Conservation (phyloP, 2,888 invertebrate species). For the Piscicola geometra region DNA sequence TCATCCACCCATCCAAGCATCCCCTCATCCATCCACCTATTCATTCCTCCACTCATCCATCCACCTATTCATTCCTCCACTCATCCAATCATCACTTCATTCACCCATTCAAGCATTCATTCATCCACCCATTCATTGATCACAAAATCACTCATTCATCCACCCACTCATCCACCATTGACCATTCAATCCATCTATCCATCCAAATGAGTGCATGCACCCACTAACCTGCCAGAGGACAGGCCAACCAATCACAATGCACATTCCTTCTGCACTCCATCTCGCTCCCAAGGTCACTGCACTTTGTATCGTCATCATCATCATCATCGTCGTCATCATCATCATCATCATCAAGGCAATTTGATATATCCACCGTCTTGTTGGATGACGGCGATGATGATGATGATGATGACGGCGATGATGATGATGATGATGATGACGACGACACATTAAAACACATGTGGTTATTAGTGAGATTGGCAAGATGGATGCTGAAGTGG, state of each 20-base stretch:
- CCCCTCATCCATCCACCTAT: too few relatives aligned
- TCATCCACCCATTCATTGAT: too few relatives aligned
- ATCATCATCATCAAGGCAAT: neutral
- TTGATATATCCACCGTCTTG: slow-evolving; percentile 4
- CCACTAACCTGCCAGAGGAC: neutral
- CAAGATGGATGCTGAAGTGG: neutral
- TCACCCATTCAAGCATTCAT: too few relatives aligned
- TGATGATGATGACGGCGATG: slow-evolving; percentile 29
- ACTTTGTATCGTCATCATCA: neutral
- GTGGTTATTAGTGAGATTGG: neutral
- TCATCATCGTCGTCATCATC: slow-evolving; percentile 1
- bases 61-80: too few relatives aligned
- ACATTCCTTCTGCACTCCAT: neutral
- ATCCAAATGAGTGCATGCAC: too few relatives aligned
- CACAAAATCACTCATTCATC: too few relatives aligned
- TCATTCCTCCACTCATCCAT: too few relatives aligned
- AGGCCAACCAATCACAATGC: neutral
- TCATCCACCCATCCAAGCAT: too few relatives aligned
- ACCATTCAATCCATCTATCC: too few relatives aligned
- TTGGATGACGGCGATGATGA: slow-evolving; percentile 22
- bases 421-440: slow-evolving; percentile 32
- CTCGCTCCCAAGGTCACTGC: neutral
- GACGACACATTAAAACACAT: neutral
- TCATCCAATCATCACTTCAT: too few relatives aligned
- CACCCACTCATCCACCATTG: too few relatives aligned